Evolutionary conservation across 1,140 invertebrate genomes (phyloP), one percentile per base, ranked within the genome.

Genomic region (Coelopa frigida): DNA sequence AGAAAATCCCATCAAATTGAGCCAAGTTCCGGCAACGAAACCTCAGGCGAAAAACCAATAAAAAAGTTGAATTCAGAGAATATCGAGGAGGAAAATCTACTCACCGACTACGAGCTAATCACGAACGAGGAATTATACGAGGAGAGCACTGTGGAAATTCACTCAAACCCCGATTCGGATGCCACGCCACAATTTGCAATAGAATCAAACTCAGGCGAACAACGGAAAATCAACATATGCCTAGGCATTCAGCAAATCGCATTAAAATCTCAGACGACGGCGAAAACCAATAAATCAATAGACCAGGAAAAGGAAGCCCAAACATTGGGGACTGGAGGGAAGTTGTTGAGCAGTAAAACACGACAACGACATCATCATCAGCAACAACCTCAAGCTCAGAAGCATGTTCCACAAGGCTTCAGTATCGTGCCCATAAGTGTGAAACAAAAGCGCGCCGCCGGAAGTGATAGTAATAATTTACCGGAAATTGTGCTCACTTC

Each of bases 361-460:
- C 32, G 40, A n/a, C 40, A 24, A 15, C 40, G 40, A 6, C 40
- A 42, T 12, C 18, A 21, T 17, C 22, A 29, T 4, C 40, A 24
- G 14, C 42, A 33, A 22, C 10, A 37, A 17, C 3, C 2, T 35
- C 26, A 46, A 38, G 14, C 10, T 11, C 23, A 32, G 22, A 29
- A 32, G 35, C 31, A 46, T 46, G 22, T 33, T 6, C 44, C 44
- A 15, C 61, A 68, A 37, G 70, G 69, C 44, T 47, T 47, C 26
- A 47, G 37, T 5, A 47, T 47, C 32, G 46, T 40, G 10, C 46
- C 46, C 5, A 40, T 47, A 15, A 47, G 36, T 41, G 12, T 26
- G 22, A 17, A 11, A 23, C 11, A 41, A 23, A n/a, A 43, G 20
- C 8, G 22, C 20, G 27, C 21, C 15, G 6, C 22, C 4, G 22